Conservation (phyloP, 2,888 invertebrate genomes). For the Thereva nobilitata region DNA sequence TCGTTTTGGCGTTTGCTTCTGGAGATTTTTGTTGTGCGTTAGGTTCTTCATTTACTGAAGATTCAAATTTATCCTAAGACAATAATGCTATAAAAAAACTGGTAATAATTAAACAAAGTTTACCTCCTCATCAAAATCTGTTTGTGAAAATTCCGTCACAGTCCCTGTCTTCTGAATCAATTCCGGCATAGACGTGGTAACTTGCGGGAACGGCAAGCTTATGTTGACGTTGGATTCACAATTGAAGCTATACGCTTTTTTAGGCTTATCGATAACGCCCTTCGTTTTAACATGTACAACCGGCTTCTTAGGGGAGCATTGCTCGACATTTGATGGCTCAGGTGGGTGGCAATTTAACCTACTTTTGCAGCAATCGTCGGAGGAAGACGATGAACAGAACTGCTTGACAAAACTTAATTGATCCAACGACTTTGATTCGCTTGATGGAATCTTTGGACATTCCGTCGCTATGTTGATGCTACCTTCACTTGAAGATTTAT, state of each 20-base stretch:
- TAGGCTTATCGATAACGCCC: conserved; percentile 5
- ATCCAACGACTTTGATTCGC: conserved; percentile 31
- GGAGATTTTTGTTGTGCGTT: conserved; percentile 63
- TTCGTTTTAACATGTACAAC: conserved; percentile 4
- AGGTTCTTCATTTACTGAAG: conserved; percentile 1
- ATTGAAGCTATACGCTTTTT: conserved; percentile 20
- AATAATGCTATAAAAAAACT: background rate
- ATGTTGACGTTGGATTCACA: conserved; percentile 36
- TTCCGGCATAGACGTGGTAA: conserved; percentile 12
- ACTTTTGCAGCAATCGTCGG: background rate
- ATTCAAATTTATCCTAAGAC: background rate
- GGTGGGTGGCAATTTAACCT: background rate
- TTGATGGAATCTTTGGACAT: background rate
- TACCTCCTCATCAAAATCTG: conserved; percentile 26
- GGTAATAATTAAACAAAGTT: background rate
- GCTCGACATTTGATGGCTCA: background rate
- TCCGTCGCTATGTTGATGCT: conserved; percentile 29
- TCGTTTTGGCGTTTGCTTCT: conserved; percentile 74
- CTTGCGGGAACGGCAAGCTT: conserved; percentile 13
- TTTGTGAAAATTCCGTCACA: conserved; percentile 29
- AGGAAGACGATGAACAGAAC: background rate
- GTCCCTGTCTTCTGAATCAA: conserved; percentile 15
- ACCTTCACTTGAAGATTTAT: conserved; percentile 41
- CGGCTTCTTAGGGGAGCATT: conserved; percentile 3
- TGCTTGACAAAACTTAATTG: conserved; percentile 31